Base-by-base conservation (phyloP, 2,797 vertebrate species). In the Epinephelus coioides region DNA sequence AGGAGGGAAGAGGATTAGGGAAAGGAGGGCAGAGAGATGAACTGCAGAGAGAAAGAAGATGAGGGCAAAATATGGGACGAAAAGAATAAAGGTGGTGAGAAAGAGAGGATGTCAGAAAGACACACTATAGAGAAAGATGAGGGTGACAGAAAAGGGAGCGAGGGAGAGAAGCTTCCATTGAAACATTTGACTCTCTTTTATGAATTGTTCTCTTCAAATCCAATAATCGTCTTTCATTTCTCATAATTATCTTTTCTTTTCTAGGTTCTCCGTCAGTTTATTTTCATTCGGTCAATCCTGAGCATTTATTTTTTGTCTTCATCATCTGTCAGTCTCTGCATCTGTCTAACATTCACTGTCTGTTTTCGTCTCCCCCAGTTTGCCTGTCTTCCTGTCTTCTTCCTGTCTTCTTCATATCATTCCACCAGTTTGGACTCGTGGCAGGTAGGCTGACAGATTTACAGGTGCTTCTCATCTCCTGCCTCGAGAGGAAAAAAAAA, bases 381-480 rank as follows among this genome's bases (percentile, higher is more conserved):
- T 62, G 7, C 34, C 7, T 55, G 72, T 70, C 69, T 56, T 74
- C 80, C 71, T 27, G 44, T 78, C 67, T 78, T 82, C 73, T 69
- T 74, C 40, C 69, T 53, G 75, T 80, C 83, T 85, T 81, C 59
- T 44, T 85, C 70, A 53, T 75, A 85, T 89, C 76, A 75, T 86
- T 80, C 73, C 89, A 80, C 72, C 74, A 64, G 79, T 89, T 89
- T 86, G 73, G 82, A 87, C 77, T 84, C 74, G 75, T 81, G 83
- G 83, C 85, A 88, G 89, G 77, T 87, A 72, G 84, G 87, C 84
- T 89, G 91, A 94, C 89, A 92, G 92, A 93, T 92, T 91, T 91
- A 93, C 90, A 92, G 89, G 85, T 89, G 88, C 86, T 87, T 87
- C 86, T 90, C 85, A 76, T 85, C 88, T 87, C 79, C 74, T 80